A percentile compares a stretch with the other conserved stretches of the same genome.
These are phyloP conservation scores for Callimorpha dominula DNA, from an alignment of 2,888 invertebrate species.

Conservation along the genomic window DNA sequence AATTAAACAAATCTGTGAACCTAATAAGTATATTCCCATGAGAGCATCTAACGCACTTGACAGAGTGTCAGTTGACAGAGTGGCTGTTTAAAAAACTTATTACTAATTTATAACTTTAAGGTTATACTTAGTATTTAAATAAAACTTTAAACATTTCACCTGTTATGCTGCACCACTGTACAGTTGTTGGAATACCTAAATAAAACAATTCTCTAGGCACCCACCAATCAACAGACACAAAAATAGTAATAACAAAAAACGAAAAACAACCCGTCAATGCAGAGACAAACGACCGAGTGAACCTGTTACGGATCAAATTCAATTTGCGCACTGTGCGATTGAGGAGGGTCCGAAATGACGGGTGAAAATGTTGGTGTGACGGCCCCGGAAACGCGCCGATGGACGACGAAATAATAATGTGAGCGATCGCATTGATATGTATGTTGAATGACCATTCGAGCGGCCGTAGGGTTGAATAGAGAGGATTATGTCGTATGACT, in stretches of 20 bases:
- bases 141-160: background rate
- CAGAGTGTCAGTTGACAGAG: too few species aligned
- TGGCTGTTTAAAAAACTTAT: too few species aligned
- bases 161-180: background rate
- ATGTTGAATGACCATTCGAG: constrained; percentile 51
- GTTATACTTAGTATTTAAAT: too few species aligned
- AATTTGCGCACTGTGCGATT: constrained; percentile 82
- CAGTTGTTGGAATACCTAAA: constrained; percentile 2
- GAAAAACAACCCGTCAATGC: constrained; percentile 68
- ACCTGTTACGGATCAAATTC: constrained; percentile 83
- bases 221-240: constrained; percentile 36
- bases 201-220: constrained; percentile 26
- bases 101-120: too few species aligned
- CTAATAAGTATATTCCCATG: background rate
- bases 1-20: too few species aligned
- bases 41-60: too few species aligned
- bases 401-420: constrained; percentile 64
- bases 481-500: constrained; percentile 25
- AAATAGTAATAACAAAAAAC: constrained; percentile 59
- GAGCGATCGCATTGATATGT: constrained; percentile 60
- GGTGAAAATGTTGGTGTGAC: constrained; percentile 63
- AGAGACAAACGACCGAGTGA: constrained; percentile 77
- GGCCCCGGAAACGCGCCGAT: constrained; percentile 51
- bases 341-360: constrained; percentile 82
- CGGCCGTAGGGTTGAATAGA: constrained; percentile 43